Evolutionary conservation across 2,888 invertebrate species (phyloP).

Genomic region (Sphaeridia pumilis): DNA sequence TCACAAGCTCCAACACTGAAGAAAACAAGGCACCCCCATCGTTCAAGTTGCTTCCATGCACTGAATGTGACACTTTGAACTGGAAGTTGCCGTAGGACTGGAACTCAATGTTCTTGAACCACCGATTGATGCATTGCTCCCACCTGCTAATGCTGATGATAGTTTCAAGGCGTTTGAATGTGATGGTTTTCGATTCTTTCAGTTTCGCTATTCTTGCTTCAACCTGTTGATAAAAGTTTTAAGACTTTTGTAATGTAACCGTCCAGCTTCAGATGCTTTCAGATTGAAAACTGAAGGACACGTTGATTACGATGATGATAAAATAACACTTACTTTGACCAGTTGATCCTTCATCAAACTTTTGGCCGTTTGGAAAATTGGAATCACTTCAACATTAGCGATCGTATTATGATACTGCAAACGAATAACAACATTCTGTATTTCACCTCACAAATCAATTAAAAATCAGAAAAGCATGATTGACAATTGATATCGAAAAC

Average conservation of each 20-base stretch:
- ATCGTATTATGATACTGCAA: conserved; percentile 13
- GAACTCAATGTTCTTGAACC: conserved; percentile 33
- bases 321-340: conserved; percentile 10
- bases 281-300: not conserved
- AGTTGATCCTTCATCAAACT: conserved; percentile 18
- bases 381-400: conserved; percentile 14
- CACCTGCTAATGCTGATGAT: conserved; percentile 30
- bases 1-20: conserved; percentile 26
- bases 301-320: not conserved
- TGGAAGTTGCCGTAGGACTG: conserved; percentile 30
- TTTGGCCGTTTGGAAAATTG: conserved; percentile 16
- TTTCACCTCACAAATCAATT: not conserved
- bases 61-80: conserved; percentile 28
- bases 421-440: not conserved
- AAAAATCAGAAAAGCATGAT: no score
- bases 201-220: conserved; percentile 23
- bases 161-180: conserved; percentile 23
- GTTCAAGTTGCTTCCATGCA: conserved; percentile 20
- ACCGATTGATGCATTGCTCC: conserved; percentile 34
- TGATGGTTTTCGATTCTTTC: conserved; percentile 23
- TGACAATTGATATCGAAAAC: no score
- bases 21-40: conserved; percentile 24
- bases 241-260: not conserved
- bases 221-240: conserved; percentile 14
- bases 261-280: not conserved